Base-by-base conservation (phyloP, 2,888 invertebrate genomes). In the Eubasilissa splendida region DNA sequence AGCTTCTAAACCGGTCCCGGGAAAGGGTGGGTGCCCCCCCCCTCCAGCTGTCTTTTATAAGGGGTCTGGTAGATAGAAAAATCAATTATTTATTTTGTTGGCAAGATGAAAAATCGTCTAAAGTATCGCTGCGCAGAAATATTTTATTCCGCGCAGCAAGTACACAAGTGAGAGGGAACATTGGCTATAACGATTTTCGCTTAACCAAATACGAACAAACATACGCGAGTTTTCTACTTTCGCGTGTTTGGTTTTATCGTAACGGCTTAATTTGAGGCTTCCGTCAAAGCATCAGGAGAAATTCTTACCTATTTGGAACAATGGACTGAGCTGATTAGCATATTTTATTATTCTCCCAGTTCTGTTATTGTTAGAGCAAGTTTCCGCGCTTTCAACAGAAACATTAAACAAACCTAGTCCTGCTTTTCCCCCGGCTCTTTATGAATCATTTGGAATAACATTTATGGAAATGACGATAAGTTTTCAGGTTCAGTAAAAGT, bases 371-470 rank as follows among this genome's bases (percentile, higher is more conserved):
- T 63, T 63, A 22, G 63, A 5, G 33, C 31, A 63, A 63, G 63
- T 63, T 63, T 22, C 42, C 11, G 33, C 22, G 63, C 11, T 63
- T 31, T 63, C 63, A 11, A 63, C 22, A 33, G 63, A 31, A 22
- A 63, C 63, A 63, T 31, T 63, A 63, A 63, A 63, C 31, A 42
- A n/a, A 58, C 12, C 12, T 31, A 66, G 66, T 66, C 7, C 50
- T 66, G 42, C 66, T 66, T 22, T n/a, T 66, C 42, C 66, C 9
- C 50, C 66, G 12, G 66, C 33, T 66, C 50, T 66, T 50, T 50
- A 66, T 42, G 66, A 66, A n/a, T 42, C 68, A 68, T 68, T 68
- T 68, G 68, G 14, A 68, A 68, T 68, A 68, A 68, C 68, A 68
- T 68, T 68, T 68, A 68, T 68, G 68, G 52, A 68, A 68, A 68